These are phyloP conservation scores for Teleogryllus occipitalis DNA, from an alignment of 1,140 invertebrate genomes.

Conservation along the genomic window DNA sequence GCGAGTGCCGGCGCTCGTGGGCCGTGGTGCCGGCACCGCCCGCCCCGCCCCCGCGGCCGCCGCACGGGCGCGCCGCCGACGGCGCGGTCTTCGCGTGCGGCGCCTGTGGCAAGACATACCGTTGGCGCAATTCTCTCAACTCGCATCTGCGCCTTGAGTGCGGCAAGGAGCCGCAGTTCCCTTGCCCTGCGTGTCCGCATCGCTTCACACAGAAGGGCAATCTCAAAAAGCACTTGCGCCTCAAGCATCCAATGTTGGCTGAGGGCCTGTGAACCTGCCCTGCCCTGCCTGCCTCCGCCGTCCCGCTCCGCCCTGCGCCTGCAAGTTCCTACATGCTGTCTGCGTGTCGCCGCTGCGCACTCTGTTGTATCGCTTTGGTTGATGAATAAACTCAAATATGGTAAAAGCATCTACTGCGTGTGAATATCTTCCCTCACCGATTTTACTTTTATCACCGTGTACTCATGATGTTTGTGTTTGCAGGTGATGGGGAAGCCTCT, in stretches of 20 bases:
- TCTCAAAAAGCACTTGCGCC: slow-evolving; percentile 22
- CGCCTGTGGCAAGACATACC: slow-evolving; percentile 32
- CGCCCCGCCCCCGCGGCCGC: no score
- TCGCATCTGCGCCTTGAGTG: slow-evolving; percentile 41
- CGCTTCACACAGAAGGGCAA: slow-evolving; percentile 32
- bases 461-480: background rate
- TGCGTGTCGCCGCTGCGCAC: no score
- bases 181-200: slow-evolving; percentile 32
- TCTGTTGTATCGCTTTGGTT: background rate
- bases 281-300: no score
- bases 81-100: background rate
- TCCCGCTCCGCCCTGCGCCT: no score
- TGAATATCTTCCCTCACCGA: background rate
- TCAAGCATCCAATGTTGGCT: background rate
- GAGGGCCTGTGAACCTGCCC: no score
- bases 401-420: background rate
- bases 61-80: background rate
- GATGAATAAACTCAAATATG: background rate
- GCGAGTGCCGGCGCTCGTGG: background rate
- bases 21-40: background rate
- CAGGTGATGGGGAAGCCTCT: no score
- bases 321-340: background rate
- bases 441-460: background rate
- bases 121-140: slow-evolving; percentile 32
- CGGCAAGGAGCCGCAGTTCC: slow-evolving; percentile 34